These are phyloP conservation scores for Xenentodon cancila DNA, from an alignment of 2,797 vertebrate species.

Conservation along the genomic window DNA sequence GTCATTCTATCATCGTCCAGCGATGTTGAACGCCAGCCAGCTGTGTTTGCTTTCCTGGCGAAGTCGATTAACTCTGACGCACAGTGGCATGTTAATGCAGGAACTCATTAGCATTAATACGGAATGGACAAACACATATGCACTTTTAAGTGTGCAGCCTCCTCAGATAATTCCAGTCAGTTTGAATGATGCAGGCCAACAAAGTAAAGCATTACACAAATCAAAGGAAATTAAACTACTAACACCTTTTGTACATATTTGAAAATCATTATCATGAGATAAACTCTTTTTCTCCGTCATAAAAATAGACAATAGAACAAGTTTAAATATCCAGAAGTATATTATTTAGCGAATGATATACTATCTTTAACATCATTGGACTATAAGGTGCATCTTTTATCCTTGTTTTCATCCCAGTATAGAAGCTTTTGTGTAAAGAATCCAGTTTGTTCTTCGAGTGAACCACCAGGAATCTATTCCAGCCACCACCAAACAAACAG, in stretches of 20 bases:
- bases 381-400: not conserved
- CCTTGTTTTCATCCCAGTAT: not conserved
- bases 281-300: too few species aligned
- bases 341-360: not conserved
- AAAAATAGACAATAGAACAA: too few species aligned
- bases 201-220: not conserved
- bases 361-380: not conserved
- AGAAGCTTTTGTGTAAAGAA: too few species aligned
- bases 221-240: not conserved
- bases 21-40: slow-evolving; percentile 40
- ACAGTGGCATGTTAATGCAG: slow-evolving; percentile 20
- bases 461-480: not conserved
- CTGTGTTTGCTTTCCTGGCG: slow-evolving; percentile 65
- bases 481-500: slow-evolving; percentile 5
- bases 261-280: too few species aligned
- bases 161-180: not conserved
- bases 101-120: slow-evolving; percentile 1
- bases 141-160: not conserved
- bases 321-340: too few species aligned
- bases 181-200: not conserved
- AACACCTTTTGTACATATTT: not conserved
- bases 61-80: slow-evolving; percentile 57
- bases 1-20: slow-evolving; percentile 34
- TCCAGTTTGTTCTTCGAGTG: too few species aligned
- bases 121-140: not conserved